Conservation (phyloP, 2,113 vertebrate genomes). For the Lasiurus cinereus region DNA sequence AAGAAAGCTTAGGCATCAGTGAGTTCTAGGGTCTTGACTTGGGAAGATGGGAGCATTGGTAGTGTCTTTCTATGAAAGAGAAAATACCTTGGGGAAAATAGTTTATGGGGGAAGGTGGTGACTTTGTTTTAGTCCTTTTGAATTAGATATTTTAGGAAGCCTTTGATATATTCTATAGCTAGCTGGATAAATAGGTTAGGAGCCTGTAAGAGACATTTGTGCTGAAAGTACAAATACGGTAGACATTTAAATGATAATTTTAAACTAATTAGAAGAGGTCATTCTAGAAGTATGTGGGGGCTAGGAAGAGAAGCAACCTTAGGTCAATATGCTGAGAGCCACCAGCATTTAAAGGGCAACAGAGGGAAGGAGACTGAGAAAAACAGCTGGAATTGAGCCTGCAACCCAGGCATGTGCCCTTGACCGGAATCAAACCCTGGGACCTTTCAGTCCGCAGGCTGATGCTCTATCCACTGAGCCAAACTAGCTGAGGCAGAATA, state of each 20-base stretch:
- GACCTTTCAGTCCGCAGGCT: neutral
- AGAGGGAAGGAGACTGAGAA: neutral
- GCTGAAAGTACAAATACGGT: neutral
- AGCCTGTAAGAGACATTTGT: neutral
- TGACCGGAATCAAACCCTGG: no score
- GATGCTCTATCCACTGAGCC: no score
- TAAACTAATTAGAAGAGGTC: conserved; percentile 2
- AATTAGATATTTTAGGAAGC: neutral
- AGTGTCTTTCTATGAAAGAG: neutral
- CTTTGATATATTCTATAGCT: neutral
- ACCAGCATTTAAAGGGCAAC: neutral
- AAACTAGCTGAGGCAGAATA: neutral
- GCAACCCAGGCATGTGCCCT: no score
- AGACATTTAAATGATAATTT: neutral
- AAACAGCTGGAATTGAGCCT: neutral
- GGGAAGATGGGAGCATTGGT: neutral
- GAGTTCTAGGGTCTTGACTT: neutral
- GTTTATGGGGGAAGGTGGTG: neutral
- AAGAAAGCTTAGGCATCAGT: neutral
- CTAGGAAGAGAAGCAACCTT: neutral
- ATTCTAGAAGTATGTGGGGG: neutral
- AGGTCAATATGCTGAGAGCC: neutral
- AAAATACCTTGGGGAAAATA: neutral
- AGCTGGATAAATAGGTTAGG: neutral
- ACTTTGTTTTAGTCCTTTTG: conserved; percentile 9